Evolutionary conservation across 2,797 vertebrate genomes (phyloP).

Genomic region (Sciaenops ocellatus): DNA sequence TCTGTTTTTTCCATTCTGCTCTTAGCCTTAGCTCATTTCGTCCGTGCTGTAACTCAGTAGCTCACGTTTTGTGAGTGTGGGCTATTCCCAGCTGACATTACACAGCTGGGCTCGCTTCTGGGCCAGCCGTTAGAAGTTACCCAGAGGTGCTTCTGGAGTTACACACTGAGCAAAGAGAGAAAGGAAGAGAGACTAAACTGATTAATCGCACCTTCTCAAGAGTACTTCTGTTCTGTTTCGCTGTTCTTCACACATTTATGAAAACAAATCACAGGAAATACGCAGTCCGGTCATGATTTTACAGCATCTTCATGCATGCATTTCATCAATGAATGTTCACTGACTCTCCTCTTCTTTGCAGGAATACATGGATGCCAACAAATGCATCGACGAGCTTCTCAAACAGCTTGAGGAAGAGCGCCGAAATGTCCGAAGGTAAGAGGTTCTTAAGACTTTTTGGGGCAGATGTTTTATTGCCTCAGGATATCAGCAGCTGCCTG

Average conservation of each 20-base stretch:
- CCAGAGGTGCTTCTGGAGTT: constrained; percentile 79
- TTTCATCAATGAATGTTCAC: background rate
- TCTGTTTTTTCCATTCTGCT: constrained; percentile 74
- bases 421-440: constrained; percentile 90
- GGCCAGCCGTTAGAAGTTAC: constrained; percentile 69
- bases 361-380: constrained; percentile 94
- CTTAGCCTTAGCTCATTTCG: constrained; percentile 70
- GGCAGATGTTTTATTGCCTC: constrained; percentile 72
- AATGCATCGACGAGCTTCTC: constrained; percentile 90
- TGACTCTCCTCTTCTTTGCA: constrained; percentile 66
- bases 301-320: background rate
- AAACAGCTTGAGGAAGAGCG: constrained; percentile 92
- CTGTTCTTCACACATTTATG: constrained; percentile 49
- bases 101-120: constrained; percentile 77
- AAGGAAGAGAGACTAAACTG: constrained; percentile 47
- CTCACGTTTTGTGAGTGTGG: constrained; percentile 65
- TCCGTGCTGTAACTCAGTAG: constrained; percentile 73
- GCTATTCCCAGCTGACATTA: constrained; percentile 77
- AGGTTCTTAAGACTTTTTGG: constrained; percentile 20
- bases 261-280: constrained; percentile 43
- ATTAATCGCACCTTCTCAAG: constrained; percentile 67
- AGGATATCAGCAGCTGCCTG: constrained; percentile 72
- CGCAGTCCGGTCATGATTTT: constrained; percentile 19
- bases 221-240: constrained; percentile 26
- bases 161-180: constrained; percentile 45